Conservation (phyloP, 2,113 vertebrate genomes). For the Dissostichus mawsoni region DNA sequence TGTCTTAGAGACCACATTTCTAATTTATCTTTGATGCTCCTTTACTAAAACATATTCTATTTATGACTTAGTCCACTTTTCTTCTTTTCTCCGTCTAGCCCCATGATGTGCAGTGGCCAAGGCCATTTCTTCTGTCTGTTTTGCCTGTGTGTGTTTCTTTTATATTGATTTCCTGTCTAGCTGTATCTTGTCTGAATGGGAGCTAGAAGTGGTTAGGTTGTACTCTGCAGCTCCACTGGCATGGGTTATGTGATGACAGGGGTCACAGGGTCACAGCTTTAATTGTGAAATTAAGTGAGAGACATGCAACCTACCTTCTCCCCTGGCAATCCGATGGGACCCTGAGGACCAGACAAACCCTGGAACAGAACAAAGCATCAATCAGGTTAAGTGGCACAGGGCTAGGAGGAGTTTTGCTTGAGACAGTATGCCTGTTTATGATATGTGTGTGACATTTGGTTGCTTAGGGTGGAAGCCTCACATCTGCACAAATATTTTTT, state of each 20-base stretch:
- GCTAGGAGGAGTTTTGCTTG: background rate
- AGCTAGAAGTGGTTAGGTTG: slow-evolving; percentile 50
- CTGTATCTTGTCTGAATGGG: slow-evolving; percentile 58
- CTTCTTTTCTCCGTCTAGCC: slow-evolving; percentile 46
- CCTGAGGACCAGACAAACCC: slow-evolving; percentile 92
- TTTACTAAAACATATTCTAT: slow-evolving; percentile 36
- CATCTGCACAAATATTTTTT: background rate
- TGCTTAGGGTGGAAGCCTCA: background rate
- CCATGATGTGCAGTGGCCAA: slow-evolving; percentile 15
- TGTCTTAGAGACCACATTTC: slow-evolving; percentile 6
- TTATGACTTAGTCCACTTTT: slow-evolving; percentile 41
- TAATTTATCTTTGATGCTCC: slow-evolving; percentile 7
- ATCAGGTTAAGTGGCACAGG: slow-evolving; percentile 57
- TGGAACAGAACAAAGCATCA: slow-evolving; percentile 73
- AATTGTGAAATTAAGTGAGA: slow-evolving; percentile 67
- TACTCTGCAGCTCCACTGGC: slow-evolving; percentile 31
- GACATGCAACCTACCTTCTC: slow-evolving; percentile 88
- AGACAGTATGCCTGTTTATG: background rate
- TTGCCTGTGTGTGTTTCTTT: slow-evolving; percentile 63
- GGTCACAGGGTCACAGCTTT: slow-evolving; percentile 66
- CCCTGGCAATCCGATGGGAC: slow-evolving; percentile 89
- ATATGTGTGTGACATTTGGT: background rate
- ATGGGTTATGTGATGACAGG: slow-evolving; percentile 63
- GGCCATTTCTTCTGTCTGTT: slow-evolving; percentile 13
- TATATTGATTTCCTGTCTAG: slow-evolving; percentile 80